These are phyloP conservation scores for Lytechinus pictus DNA, from an alignment of 35 echinoderm and acorn worm genomes.

Conservation along the genomic window DNA sequence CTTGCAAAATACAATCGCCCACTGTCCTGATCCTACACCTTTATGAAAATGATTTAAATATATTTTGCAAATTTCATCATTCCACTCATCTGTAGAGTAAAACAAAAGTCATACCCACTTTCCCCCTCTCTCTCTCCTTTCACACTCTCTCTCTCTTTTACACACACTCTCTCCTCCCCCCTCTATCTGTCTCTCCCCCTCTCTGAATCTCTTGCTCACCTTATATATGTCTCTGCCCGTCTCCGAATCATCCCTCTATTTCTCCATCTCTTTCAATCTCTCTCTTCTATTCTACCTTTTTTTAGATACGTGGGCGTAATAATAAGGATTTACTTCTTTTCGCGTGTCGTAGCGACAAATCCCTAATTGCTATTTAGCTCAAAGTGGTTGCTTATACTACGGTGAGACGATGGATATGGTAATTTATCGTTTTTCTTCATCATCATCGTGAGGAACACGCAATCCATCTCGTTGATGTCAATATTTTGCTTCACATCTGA, in stretches of 20 bases:
- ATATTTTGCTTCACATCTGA: background rate
- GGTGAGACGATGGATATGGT: slow-evolving; percentile 1
- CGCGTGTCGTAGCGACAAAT: slow-evolving; percentile 16
- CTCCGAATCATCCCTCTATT: background rate
- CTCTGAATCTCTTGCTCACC: no score
- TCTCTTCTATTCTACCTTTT: background rate
- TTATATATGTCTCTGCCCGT: no score
- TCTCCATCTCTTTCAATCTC: background rate
- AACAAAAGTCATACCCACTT: no score
- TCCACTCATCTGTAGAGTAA: no score
- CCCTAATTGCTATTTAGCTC: slow-evolving; percentile 17
- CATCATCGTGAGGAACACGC: background rate
- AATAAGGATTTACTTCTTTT: background rate
- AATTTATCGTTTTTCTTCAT: background rate
- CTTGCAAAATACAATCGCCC: background rate
- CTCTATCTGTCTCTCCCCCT: no score
- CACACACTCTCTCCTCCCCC: no score
- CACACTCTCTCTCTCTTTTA: no score
- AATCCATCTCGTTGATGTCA: background rate
- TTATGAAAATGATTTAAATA: background rate
- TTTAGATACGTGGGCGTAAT: background rate
- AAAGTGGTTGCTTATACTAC: slow-evolving; percentile 3
- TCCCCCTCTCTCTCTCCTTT: no score
- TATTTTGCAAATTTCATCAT: background rate
- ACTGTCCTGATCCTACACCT: background rate